Evolutionary conservation across 1,140 invertebrate species (phyloP), one percentile per base, ranked within the genome.

Genomic region (Nephotettix cincticeps): DNA sequence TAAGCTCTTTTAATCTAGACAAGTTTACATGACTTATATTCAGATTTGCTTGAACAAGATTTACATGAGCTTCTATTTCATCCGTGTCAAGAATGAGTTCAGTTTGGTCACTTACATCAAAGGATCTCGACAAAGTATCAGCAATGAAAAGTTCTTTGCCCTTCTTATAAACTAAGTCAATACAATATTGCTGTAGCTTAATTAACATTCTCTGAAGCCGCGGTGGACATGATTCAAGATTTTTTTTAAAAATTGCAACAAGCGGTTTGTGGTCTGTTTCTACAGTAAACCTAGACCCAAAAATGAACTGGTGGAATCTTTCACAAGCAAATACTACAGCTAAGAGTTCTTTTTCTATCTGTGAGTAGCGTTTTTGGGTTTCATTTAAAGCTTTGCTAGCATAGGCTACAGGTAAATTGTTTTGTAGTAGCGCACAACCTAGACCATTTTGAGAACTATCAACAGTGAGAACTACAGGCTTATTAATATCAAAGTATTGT

Each of bases 251-350:
- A 13, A 61, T 71, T n/a, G 9, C 23, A 6, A 54, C 9, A 6
- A 54, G 23, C 23, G 47, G 47, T n/a, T 21, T 54, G 47, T 54
- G 47, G 21, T 54, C 19, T 6, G 47, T 54, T 54, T 54, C 47
- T 19, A 54, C 21, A 21, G 23, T 54, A n/a, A 54, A 6, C 13
- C 21, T 19, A 6, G 47, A 54, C 4, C 47, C 47, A 54, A 11
- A 54, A 54, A 54, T 6, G 21, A n/a, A 54, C 23, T 54, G 47
- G 23, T 11, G 6, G 23, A 54, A 54, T 4, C 47, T 19, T 4
- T 54, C 4, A 19, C 6, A 54, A 64, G 64, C 21, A 70, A 70
- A 70, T 74, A 36, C 27, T 69, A 30, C 29, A 11, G 30, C 72
- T 71, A 72, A 69, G 1, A 70, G 45, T 72, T 21, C 30, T 19